Base-by-base conservation (phyloP, 2,888 invertebrate genomes). In the Drosophila paracracens region DNA sequence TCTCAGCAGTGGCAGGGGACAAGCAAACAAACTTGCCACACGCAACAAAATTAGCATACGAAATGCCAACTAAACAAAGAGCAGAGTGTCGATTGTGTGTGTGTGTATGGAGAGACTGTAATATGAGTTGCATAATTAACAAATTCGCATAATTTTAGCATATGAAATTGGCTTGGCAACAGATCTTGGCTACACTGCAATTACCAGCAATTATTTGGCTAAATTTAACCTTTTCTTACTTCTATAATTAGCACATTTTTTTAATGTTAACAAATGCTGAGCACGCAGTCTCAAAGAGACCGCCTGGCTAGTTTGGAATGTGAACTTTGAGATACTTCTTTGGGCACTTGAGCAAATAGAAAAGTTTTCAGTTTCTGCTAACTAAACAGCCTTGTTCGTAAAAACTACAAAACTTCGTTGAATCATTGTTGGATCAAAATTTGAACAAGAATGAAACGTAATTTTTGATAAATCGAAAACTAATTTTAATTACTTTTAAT, bases 201-300 rank as follows among this genome's bases (percentile, higher is more conserved):
- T 88, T 83, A 81, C 68, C 74, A 67, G 73, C 83, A 84, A 84
- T 84, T 83, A 79, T 81, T 76, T 81, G 59, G 65, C 62, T 70
- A 76, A 82, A 38, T 54, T 59, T 57, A 68, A 52, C 63, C 68
- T 58, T 54, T 52, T 57, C 51, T 33, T 59, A 62, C 62, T 70
- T 61, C 57, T 62, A 65, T 79, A 87, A 88, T 89, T 86, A 85
- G 79, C 89, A 86, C 87, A 86, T 83, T 76, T 70, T 6, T 52
- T 76, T 74, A 63, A 74, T 81, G 76, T 69, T 88, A 70, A 86
- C 70, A 68, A 61, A 48, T 48, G 16, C 65, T 35, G 7, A 36
- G 36, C 84, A 85, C 87, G 84, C 76, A 83, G 65, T 29, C 54
- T 50, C 31, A 38, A 67, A 66, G 31, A 51, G 57, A 51, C 65